These are phyloP conservation scores for Nemopilema nomurai DNA, from an alignment of 30 jellyfish, hydroid and myxozoan genomes.

Conservation along the genomic window DNA sequence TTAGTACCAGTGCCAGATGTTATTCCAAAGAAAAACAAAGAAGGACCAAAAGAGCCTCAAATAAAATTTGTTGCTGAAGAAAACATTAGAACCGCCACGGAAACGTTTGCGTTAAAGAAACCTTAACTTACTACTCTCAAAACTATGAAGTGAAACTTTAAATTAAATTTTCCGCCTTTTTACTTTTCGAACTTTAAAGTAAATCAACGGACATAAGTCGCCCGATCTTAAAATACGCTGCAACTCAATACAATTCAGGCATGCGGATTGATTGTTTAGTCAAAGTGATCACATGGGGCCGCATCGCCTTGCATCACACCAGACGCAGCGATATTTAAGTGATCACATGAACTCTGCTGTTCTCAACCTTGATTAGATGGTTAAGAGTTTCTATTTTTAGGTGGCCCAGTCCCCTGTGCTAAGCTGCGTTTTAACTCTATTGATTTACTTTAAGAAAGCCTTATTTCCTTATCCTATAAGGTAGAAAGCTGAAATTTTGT, in stretches of 20 bases:
- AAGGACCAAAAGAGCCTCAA: not conserved
- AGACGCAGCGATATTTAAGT: too few relatives aligned
- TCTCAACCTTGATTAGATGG: too few relatives aligned
- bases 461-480: not conserved
- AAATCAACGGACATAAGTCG: too few relatives aligned
- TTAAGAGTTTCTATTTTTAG: too few relatives aligned
- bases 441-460: not conserved
- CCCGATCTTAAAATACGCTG: too few relatives aligned
- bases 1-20: not conserved
- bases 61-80: not conserved
- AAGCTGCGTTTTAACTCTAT: too few relatives aligned
- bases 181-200: not conserved
- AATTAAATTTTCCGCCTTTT: not conserved
- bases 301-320: too few relatives aligned
- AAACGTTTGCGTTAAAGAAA: not conserved
- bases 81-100: not conserved
- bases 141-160: not conserved
- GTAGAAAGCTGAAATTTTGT: not conserved
- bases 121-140: not conserved
- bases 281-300: too few relatives aligned
- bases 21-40: not conserved
- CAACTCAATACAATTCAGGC: too few relatives aligned
- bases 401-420: too few relatives aligned
- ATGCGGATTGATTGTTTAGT: too few relatives aligned
- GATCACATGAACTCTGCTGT: too few relatives aligned